Evolutionary conservation across 2,797 vertebrate genomes (phyloP).

Genomic region (Steatocranus sp.): DNA sequence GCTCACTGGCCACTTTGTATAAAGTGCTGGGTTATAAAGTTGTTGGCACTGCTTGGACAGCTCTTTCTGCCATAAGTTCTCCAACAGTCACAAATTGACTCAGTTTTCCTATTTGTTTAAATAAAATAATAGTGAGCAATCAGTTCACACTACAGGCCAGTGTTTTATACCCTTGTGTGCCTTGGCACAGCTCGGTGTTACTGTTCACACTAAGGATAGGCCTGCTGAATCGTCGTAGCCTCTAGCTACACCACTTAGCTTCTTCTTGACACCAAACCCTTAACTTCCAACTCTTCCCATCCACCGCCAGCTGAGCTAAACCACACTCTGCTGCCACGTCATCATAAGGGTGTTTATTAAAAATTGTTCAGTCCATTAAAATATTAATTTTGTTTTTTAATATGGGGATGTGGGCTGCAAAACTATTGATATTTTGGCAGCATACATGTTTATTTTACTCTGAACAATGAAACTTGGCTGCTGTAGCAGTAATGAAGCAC

Average conservation of each 20-base stretch:
- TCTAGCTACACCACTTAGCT: rapidly evolving
- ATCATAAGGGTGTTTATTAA: neutral
- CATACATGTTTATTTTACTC: neutral
- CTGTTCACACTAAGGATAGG: neutral
- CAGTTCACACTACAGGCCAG: neutral
- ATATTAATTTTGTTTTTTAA: neutral
- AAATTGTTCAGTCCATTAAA: rapidly evolving
- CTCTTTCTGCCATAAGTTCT: neutral
- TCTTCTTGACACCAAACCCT: neutral
- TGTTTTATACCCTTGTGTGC: neutral
- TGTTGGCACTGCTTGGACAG: neutral
- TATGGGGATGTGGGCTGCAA: neutral
- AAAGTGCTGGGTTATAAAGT: neutral
- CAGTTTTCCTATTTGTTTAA: neutral
- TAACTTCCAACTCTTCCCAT: neutral
- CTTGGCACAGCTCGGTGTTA: neutral
- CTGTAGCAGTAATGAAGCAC: neutral
- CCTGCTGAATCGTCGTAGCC: neutral
- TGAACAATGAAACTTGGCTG: neutral
- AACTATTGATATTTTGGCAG: neutral
- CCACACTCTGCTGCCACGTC: neutral
- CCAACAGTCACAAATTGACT: neutral
- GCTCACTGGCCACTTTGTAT: neutral
- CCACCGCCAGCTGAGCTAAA: neutral
- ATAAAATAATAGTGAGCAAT: neutral